Conservation (phyloP, 1,140 invertebrate genomes). For the Nasonia vitripennis region DNA sequence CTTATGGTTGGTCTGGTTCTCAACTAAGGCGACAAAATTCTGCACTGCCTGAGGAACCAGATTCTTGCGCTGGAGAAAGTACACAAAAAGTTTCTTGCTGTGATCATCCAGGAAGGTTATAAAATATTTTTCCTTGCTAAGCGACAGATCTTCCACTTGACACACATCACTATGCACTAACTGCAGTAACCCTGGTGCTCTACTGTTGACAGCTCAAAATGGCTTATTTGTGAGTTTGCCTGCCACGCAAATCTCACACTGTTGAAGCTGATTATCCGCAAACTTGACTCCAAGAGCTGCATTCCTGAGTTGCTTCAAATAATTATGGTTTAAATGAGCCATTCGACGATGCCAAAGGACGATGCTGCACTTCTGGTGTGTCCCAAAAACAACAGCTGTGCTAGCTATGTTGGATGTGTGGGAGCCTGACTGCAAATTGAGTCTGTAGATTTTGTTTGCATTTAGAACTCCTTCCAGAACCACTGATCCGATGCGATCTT, state of each 20-base stretch:
- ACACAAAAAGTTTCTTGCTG: slow-evolving; percentile 61
- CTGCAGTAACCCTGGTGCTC: background rate
- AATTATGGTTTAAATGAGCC: slow-evolving; percentile 61
- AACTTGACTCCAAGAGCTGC: slow-evolving; percentile 47
- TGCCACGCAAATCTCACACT: slow-evolving; percentile 54
- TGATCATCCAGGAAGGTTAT: slow-evolving; percentile 59
- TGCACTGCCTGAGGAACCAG: slow-evolving; percentile 61
- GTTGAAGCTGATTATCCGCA: slow-evolving; percentile 56
- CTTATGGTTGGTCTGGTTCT: background rate
- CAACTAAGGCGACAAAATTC: background rate
- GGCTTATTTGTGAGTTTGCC: background rate
- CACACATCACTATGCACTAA: slow-evolving; percentile 64
- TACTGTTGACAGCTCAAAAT: background rate
- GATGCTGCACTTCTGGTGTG: background rate
- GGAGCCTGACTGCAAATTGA: background rate
- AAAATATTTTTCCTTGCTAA: slow-evolving; percentile 59
- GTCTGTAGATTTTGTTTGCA: background rate
- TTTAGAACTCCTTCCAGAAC: background rate
- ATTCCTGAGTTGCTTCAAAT: slow-evolving; percentile 57
- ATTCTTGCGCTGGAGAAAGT: slow-evolving; percentile 67
- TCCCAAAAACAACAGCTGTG: background rate
- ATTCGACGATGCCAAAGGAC: background rate
- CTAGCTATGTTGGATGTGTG: background rate
- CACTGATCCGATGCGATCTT: background rate
- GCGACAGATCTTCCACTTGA: slow-evolving; percentile 59